phyloP scores from a whole-genome alignment of 2,113 vertebrate genomes.

The Bombycilla garrulus region DNA sequence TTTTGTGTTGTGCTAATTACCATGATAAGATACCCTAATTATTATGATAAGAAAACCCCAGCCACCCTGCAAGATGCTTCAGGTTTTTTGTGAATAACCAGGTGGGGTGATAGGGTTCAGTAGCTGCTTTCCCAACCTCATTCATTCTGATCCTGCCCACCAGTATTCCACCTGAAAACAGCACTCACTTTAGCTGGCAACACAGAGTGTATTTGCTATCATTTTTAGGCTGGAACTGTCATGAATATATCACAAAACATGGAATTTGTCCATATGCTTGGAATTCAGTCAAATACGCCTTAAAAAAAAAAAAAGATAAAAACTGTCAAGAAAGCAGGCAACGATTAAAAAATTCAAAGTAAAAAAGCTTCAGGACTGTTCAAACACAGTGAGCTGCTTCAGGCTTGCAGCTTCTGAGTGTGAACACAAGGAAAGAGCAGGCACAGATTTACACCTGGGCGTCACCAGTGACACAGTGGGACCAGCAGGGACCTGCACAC shows the following conservation, averaged over 20 bases:
- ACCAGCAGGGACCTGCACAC: not conserved
- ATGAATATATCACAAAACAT: constrained; percentile 20
- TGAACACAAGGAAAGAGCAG: not conserved
- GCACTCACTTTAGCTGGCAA: not conserved
- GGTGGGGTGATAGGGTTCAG: not conserved
- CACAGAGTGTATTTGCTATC: not conserved
- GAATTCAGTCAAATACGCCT: constrained; percentile 15
- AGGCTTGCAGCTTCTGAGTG: not conserved
- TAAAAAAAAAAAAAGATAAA: not conserved
- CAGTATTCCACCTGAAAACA: constrained; percentile 3
- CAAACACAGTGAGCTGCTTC: not conserved
- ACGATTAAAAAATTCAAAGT: not conserved
- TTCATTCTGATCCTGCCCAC: not conserved
- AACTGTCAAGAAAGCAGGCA: not conserved
- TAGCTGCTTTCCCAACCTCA: not conserved
- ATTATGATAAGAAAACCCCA: not conserved
- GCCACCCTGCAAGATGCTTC: not conserved
- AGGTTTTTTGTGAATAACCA: not conserved
- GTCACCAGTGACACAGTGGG: not conserved
- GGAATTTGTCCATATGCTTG: constrained; percentile 27
- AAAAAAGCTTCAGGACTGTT: not conserved
- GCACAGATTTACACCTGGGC: not conserved
- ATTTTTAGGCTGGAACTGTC: constrained; percentile 30
- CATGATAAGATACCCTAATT: not conserved
- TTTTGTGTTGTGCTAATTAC: not conserved